Conservation (phyloP, 64 coral and sea anemone genomes). For the Astreopora myriophthalma region DNA sequence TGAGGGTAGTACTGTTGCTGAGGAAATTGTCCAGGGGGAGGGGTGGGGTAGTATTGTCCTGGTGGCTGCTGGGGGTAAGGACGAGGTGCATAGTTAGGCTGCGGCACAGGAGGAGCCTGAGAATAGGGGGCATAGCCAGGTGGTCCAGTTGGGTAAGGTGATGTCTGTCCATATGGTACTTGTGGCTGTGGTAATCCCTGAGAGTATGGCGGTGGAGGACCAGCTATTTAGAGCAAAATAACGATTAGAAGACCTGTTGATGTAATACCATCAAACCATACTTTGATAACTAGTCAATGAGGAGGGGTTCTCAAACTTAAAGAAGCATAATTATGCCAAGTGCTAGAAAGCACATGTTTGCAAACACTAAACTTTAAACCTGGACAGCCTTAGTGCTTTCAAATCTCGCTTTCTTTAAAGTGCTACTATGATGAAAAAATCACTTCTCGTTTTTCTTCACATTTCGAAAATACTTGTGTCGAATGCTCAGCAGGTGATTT, state of each 20-base stretch:
- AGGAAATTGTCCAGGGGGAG: conserved; percentile 79
- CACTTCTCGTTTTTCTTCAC: no score
- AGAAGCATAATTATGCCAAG: no score
- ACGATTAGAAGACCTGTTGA: neutral
- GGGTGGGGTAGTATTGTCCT: conserved; percentile 46
- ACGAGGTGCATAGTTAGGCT: conserved; percentile 70
- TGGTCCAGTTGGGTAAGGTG: conserved; percentile 70
- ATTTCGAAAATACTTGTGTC: no score
- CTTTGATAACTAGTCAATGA: neutral
- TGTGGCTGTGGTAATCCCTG: conserved; percentile 29
- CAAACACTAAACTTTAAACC: no score
- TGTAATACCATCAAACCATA: neutral
- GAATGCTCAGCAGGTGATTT: no score
- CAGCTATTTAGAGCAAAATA: conserved; percentile 10
- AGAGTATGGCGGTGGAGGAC: conserved; percentile 60
- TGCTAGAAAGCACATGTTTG: no score
- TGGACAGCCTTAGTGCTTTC: no score
- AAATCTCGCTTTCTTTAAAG: no score
- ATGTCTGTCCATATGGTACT: conserved; percentile 43
- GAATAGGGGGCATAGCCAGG: conserved; percentile 58
- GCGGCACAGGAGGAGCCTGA: conserved; percentile 40
- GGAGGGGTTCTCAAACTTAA: no score
- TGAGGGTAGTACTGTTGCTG: conserved; percentile 71
- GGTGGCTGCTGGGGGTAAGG: conserved; percentile 55
- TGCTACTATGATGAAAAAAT: no score